Conservation (phyloP, 2,888 invertebrate species). For the Poecilobothrus nobilitatus region DNA sequence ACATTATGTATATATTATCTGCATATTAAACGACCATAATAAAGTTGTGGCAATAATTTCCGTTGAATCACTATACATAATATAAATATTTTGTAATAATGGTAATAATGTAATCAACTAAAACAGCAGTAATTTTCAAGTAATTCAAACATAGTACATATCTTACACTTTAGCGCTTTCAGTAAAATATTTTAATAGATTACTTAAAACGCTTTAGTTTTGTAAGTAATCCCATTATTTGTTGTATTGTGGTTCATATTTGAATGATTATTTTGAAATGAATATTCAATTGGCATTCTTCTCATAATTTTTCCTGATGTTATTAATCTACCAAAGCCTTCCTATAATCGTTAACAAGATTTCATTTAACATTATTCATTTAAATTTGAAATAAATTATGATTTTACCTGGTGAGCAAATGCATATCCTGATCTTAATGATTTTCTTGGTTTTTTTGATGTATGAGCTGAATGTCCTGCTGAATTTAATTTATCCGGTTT, state of each 20-base stretch:
- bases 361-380: background rate
- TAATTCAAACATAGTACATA: no score
- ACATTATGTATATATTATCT: no score
- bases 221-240: no score
- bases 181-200: no score
- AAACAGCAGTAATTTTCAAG: no score
- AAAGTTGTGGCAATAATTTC: no score
- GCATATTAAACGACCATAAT: no score
- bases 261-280: slow-evolving; percentile 44
- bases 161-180: no score
- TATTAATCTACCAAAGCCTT: slow-evolving; percentile 93
- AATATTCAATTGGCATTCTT: slow-evolving; percentile 73
- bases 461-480: background rate
- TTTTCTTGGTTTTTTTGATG: slow-evolving; percentile 78
- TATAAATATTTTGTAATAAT: no score
- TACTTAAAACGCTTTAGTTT: no score
- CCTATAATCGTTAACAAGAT: slow-evolving; percentile 37
- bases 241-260: background rate
- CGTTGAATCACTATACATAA: no score
- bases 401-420: slow-evolving; percentile 77
- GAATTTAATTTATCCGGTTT: background rate
- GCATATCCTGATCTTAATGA: slow-evolving; percentile 95
- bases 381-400: background rate
- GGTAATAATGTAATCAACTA: no score
- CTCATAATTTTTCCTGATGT: slow-evolving; percentile 95